Conservation (phyloP, 2,888 invertebrate genomes). For the Thymelicus lineola region DNA sequence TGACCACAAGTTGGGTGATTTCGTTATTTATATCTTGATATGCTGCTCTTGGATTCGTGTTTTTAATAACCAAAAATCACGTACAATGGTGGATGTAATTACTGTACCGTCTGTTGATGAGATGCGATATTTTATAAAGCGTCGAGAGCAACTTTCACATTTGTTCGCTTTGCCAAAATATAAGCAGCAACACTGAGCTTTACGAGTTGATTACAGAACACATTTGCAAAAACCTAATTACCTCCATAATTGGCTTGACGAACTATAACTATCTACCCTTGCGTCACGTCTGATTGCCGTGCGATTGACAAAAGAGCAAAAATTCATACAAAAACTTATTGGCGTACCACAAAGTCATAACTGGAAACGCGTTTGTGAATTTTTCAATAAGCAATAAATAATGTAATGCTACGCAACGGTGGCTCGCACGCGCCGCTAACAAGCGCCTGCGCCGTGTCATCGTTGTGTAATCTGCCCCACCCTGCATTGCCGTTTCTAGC, state of each 20-base stretch:
- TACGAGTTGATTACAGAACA: slow-evolving; percentile 17
- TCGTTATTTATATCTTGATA: slow-evolving; percentile 61
- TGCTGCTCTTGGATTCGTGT: slow-evolving; percentile 24
- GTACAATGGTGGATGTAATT: slow-evolving; percentile 13
- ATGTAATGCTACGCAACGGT: slow-evolving; percentile 76
- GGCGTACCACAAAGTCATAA: slow-evolving; percentile 62
- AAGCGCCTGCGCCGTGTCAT: slow-evolving; percentile 75
- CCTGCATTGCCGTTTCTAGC: slow-evolving; percentile 67
- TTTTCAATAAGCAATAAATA: slow-evolving; percentile 85
- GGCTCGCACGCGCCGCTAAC: slow-evolving; percentile 80
- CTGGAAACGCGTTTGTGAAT: slow-evolving; percentile 70
- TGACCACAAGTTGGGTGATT: slow-evolving; percentile 67
- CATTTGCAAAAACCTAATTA: slow-evolving; percentile 36
- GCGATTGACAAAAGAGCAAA: slow-evolving; percentile 44
- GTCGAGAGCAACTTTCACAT: slow-evolving; percentile 27
- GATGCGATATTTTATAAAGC: slow-evolving; percentile 27
- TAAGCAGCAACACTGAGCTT: neutral
- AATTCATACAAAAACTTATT: slow-evolving; percentile 55
- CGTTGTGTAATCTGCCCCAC: slow-evolving; percentile 83
- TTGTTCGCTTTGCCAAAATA: slow-evolving; percentile 17
- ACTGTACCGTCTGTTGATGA: slow-evolving; percentile 12
- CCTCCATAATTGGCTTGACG: slow-evolving; percentile 46
- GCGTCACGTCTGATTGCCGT: slow-evolving; percentile 45
- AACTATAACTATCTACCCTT: slow-evolving; percentile 40
- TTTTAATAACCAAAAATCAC: slow-evolving; percentile 28